Evolutionary conservation across 2,888 invertebrate species (phyloP), one percentile per base, ranked within the genome.

Genomic region (Tenthredo amoena): DNA sequence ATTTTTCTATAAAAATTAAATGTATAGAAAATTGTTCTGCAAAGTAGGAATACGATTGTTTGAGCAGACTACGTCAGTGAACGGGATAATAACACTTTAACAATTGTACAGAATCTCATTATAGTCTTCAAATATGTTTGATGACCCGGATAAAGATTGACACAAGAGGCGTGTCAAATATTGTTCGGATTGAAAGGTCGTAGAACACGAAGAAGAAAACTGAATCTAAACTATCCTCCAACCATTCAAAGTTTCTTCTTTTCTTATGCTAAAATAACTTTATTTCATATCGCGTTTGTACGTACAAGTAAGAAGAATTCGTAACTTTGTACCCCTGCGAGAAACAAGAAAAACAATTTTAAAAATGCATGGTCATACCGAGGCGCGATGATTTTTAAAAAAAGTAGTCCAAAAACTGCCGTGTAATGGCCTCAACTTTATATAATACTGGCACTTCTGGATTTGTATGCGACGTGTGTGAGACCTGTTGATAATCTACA

Each of bases 71-170:
- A 26, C 21, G 62, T 62, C 62, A 26, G 0, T n/a, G 7, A 62
- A 62, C 2, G 21, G 3, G 21, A 26, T 26, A 62, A 26, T 15
- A 62, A 62, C 9, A 26, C 55, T 55, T 26, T 6, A 62, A 62
- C 62, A 62, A 62, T 62, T 62, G 62, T 31, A 5, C 26, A 62
- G 62, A 62, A 62, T 26, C 62, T 21, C 62, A 31, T 62, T 62
- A 62, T 21, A 12, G 10, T 62, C 62, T 62, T 26, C 0, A 62
- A 62, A 62, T 62, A 62, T 26, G 12, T 21, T 9, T 2, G 62
- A 62, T 62, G 55, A 55, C 55, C 55, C 55, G 55, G 55, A 55
- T 55, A 55, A 55, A 55, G n/a, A 55, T 55, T 55, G 55, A 55
- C 55, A 55, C 55, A 55, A 18, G 55, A 18, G 55, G n/a, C n/a